phyloP scores from a whole-genome alignment of 2,113 vertebrate genomes.

The Notarius lentiginosus region DNA sequence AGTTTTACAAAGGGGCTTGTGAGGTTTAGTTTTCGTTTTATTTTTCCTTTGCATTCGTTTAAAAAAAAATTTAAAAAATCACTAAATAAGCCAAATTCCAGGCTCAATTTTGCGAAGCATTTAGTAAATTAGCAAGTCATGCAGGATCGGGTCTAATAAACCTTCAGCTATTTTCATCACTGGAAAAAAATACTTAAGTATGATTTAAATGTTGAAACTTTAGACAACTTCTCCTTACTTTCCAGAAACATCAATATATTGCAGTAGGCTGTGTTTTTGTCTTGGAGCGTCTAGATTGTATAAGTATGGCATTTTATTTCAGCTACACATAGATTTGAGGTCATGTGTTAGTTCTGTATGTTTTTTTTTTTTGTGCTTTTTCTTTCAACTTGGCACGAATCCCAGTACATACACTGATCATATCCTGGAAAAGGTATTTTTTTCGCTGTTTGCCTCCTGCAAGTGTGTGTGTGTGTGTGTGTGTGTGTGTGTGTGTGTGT shows the following conservation, averaged over 20 bases:
- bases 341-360: background rate
- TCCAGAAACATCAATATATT: background rate
- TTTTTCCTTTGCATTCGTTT: background rate
- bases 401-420: background rate
- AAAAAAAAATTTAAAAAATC: no score
- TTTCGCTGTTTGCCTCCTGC: constrained; percentile 1
- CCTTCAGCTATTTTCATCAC: background rate
- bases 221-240: background rate
- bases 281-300: background rate
- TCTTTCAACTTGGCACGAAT: background rate
- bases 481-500: constrained; percentile 24
- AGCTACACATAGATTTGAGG: background rate
- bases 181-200: background rate
- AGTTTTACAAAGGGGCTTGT: background rate
- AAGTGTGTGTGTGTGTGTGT: constrained; percentile 33
- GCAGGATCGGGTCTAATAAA: background rate
- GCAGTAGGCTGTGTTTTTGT: background rate
- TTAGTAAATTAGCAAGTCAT: background rate
- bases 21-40: background rate
- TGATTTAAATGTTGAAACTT: background rate
- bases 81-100: background rate
- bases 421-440: constrained; percentile 28
- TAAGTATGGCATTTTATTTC: background rate
- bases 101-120: background rate
- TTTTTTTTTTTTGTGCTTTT: background rate